Evolutionary conservation across 2,113 vertebrate species (phyloP).

Genomic region (Aplodontia rufa): DNA sequence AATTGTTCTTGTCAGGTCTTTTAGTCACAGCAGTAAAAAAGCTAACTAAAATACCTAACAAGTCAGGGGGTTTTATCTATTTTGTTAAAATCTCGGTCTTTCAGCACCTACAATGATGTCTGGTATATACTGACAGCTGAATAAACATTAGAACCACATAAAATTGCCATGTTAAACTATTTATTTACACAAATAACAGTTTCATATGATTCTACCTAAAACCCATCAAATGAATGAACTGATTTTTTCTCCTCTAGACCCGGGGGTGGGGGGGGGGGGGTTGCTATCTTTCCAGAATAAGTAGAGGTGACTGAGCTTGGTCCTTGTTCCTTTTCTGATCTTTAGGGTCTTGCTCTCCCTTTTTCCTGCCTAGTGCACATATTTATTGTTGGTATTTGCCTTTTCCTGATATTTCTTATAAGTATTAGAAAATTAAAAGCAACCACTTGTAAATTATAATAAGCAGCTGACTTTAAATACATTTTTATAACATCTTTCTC

Average conservation of each 20-base stretch:
- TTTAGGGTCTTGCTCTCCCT: neutral
- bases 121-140: neutral
- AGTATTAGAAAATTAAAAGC: conserved; percentile 22
- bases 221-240: neutral
- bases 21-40: too few relatives aligned
- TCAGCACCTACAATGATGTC: neutral
- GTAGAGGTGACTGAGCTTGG: neutral
- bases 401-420: neutral
- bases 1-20: too few relatives aligned
- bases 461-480: conserved; percentile 29
- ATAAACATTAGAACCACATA: neutral
- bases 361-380: neutral
- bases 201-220: neutral
- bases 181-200: neutral
- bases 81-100: neutral
- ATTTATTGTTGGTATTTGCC: neutral
- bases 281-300: neutral
- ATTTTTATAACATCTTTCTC: neutral
- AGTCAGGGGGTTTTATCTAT: neutral
- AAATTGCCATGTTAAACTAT: neutral
- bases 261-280: too few relatives aligned
- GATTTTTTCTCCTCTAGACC: neutral
- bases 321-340: neutral
- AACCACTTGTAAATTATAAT: neutral
- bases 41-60: too few relatives aligned